Evolutionary conservation across 2,797 vertebrate genomes (phyloP), one percentile per base, ranked within the genome.

Genomic region (Tragopan temminckii): DNA sequence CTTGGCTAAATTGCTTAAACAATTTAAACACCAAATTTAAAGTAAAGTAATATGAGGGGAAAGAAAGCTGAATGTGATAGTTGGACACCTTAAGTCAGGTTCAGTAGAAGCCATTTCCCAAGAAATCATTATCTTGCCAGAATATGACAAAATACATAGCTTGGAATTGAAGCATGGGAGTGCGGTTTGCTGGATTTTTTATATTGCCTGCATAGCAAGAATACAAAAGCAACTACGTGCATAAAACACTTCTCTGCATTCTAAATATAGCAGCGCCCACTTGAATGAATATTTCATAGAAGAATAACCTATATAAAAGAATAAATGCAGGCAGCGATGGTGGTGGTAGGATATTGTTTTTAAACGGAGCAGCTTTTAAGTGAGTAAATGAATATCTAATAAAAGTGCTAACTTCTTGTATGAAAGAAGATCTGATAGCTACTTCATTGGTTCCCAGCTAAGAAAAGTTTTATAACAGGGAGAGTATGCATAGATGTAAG

Each of bases 231-330:
- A 93, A 88, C 90, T 89, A 66, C 0, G 3, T 94, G 94, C 85
- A 88, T 86, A 93, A 94, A 93, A 43, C 80, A 82, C 76, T 93
- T 96, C 42, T 78, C 82, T 89, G 35, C 27, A 50, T 93, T 96
- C 94, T 96, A 97, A 96, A 96, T 96, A 96, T 97, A 97, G 93
- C 71, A 85, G 89, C 9, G 0, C 94, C 88, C 87, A 90, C 87
- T 90, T 95, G 81, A 96, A 94, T 96, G 67, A 97, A 93, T 95
- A 91, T 97, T 96, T 97, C 87, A 95, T 95, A 90, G 62, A 91
- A 85, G 88, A 95, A 95, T 91, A 96, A 87, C 89, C 90, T 88
- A 88, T 95, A 94, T 89, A 89, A 96, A 93, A 43, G 66, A 93
- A 95, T 87, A 95, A 88, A 70, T 0, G 23, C 81, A 89, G 40